Evolutionary conservation across 2,888 invertebrate species (phyloP), one percentile per base, ranked within the genome.

Genomic region (Oxyteleia sp.): DNA sequence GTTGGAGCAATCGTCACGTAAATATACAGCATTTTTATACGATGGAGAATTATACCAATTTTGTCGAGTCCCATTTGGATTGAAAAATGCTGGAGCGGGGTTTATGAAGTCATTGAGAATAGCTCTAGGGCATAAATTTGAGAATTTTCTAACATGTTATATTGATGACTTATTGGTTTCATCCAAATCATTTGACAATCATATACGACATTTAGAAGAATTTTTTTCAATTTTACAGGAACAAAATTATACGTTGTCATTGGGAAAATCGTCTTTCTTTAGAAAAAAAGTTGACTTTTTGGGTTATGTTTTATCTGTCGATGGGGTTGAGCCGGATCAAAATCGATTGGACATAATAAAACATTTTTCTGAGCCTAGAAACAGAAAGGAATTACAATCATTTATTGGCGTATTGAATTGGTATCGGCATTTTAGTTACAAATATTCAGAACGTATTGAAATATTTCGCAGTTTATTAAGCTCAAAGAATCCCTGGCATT

Each of bases 111-210:
- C 53, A 7, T 15, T 53, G 7, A 5, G 29, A 1, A n/a, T 4
- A 5, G 29, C 53, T 13, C 29, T 53, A 7, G 29, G 53, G 7
- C 53, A 29, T 53, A 29, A 29, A 13, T 53, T 29, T 23, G 53
- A 53, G 2, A 26, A 29, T 4, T 29, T 29, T 29, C 29, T 53
- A n/a, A 29, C 13, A 7, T 53, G 29, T 29, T 53, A 53, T 53
- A 29, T 53, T 53, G 53, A 53, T 13, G 53, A 53, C 20, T 32
- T 53, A 15, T n/a, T 53, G n/a, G 10, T 53, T 2, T 53, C 53
- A 1, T 53, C 53, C 7, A 26, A 26, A 4, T 53, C 53, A 29
- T 53, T 53, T 53, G 53, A 53, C 2, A 7, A 13, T 1, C 29
- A 53, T 29, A 13, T 53, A n/a, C 2, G n/a, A 29, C 29, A 53